Evolutionary conservation across 2,797 vertebrate species (phyloP).

Genomic region (Notamacropus eugenii): DNA sequence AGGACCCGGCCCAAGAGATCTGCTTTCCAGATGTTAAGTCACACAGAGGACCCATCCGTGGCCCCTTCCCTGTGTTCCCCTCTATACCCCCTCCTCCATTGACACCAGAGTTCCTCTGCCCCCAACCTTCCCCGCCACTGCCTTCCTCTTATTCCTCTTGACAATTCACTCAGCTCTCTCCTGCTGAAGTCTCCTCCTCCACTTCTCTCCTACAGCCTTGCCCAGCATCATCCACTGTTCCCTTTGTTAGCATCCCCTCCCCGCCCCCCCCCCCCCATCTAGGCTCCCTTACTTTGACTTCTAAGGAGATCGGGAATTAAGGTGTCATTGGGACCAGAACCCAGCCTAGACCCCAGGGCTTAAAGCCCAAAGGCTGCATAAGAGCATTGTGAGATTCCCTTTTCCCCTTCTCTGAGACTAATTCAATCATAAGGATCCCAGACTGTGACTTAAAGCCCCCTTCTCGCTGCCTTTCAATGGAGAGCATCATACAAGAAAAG

Average conservation of each 20-base stretch:
- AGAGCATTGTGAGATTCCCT: neutral
- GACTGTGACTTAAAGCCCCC: neutral
- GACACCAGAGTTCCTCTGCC: neutral
- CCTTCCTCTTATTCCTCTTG: neutral
- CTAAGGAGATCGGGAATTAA: neutral
- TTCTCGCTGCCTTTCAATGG: neutral
- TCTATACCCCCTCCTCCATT: neutral
- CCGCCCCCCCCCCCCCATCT: neutral
- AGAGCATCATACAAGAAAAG: neutral
- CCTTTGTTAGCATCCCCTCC: neutral
- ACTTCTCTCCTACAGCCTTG: neutral
- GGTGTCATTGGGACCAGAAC: neutral
- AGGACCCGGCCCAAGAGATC: slow-evolving; percentile 86
- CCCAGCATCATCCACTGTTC: neutral
- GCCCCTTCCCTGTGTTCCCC: slow-evolving; percentile 23
- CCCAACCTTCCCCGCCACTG: neutral
- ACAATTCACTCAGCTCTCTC: neutral
- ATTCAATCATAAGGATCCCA: neutral
- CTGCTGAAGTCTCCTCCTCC: neutral
- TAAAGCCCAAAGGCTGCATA: neutral
- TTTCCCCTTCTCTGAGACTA: neutral
- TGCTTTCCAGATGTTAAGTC: slow-evolving; percentile 88
- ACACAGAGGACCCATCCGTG: slow-evolving; percentile 71
- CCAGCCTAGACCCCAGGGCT: neutral
- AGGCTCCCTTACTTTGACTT: slow-evolving; percentile 36